Base-by-base conservation (phyloP, 2,888 invertebrate species). In the Calameuta pallipes region DNA sequence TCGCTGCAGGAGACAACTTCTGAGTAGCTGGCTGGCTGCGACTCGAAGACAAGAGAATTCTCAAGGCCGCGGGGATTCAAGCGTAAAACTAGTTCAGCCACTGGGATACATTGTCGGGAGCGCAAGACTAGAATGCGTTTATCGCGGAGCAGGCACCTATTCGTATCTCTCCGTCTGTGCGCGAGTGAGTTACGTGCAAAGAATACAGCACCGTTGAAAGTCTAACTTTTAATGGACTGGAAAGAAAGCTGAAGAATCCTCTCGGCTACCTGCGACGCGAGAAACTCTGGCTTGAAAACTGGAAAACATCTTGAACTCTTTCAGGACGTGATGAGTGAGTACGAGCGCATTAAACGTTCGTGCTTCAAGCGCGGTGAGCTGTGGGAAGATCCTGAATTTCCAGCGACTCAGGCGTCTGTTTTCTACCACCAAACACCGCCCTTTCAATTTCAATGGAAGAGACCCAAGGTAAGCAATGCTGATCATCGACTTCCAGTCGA, bases 381-480 rank as follows among this genome's bases (percentile, higher is more conserved):
- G 33, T 98, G 97, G 96, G 97, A 97, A 92, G 98, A 98, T 92
- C 96, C 97, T 0, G 97, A 97, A 91, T 98, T 98, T 92, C 96
- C 97, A 4, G 97, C 97, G 4, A 95, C 95, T 12, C 97, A 97
- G 92, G 93, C 96, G 9, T 97, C 97, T 2, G 97, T 98, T 11
- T 98, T 98, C 91, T 98, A 98, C 91, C 97, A 98, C 92, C 97
- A 98, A 92, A 97, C 97, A 23, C 98, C 98, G n/a, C 97, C 97
- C 0, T 97, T 97, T 91, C 95, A 97, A 88, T 98, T 98, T 89
- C 95, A 95, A 80, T 98, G 98, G 98, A 97, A 96, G 89, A 93
- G 98, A 86, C 95, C 97, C 3, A 95, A 95, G 94, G 97, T 96
- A 93, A 92, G 91, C 80, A 75, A 15, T 12, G 12, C 3, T 36